Percentiles rank a stretch among this genome's conserved stretches.
phyloP scores from a whole-genome alignment of 2,113 vertebrate genomes.

The Baryphthengus martii region DNA sequence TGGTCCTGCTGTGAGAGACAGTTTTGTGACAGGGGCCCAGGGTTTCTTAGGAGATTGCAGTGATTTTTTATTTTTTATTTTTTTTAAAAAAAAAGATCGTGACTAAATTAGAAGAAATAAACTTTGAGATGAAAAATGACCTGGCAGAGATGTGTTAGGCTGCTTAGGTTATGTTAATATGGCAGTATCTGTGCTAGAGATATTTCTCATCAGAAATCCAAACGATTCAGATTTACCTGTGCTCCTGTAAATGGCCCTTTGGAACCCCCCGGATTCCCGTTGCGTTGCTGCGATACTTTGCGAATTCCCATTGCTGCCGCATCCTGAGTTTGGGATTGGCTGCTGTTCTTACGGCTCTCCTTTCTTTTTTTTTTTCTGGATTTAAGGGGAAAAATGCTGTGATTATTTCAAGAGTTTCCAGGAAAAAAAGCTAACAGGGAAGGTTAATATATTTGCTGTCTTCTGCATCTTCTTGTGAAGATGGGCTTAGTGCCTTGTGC shows the following conservation, averaged over 20 bases:
- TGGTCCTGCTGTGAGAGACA: not conserved
- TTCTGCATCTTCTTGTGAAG: not conserved
- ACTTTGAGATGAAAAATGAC: not conserved
- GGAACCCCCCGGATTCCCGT: not conserved
- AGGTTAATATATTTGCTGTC: not conserved
- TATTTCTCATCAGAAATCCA: not conserved
- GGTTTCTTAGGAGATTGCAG: not conserved
- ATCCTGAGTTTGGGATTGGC: not conserved
- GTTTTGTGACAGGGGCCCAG: not conserved
- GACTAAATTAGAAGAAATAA: not conserved
- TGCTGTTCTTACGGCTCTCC: rapidly evolving
- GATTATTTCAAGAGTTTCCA: not conserved
- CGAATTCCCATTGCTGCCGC: not conserved
- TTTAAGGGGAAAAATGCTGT: not conserved
- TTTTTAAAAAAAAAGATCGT: rapidly evolving
- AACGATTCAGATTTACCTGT: not conserved
- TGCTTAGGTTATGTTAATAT: not conserved
- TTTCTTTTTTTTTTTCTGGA: not conserved
- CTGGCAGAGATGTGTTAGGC: not conserved
- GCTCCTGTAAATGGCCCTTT: not conserved
- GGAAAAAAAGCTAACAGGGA: no score
- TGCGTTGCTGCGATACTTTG: not conserved
- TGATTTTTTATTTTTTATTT: no score
- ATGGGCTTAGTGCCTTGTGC: rapidly evolving
- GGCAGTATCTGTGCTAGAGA: not conserved